phyloP scores from a whole-genome alignment of 2,888 invertebrate genomes.

The Salpingus planirostris region DNA sequence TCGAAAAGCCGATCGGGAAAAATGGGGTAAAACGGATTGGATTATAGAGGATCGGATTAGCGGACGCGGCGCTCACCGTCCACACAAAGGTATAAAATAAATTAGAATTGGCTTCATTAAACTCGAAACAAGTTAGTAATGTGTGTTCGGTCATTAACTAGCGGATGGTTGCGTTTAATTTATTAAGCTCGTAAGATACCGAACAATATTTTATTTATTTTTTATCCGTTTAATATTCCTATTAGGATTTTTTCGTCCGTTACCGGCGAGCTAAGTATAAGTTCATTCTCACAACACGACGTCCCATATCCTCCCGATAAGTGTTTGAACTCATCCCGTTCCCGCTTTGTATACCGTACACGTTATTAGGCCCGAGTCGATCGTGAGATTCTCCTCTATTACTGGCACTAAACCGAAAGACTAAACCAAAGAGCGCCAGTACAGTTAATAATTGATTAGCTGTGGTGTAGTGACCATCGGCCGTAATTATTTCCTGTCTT shows the following conservation, averaged over 20 bases:
- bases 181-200: constrained; percentile 5
- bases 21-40: no score
- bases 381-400: no score
- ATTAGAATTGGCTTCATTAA: constrained; percentile 1
- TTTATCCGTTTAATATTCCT: constrained; percentile 3
- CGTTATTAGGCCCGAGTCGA: no score
- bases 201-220: constrained; percentile 8
- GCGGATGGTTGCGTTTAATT: constrained; percentile 12
- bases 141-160: constrained; percentile 3
- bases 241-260: constrained; percentile 5
- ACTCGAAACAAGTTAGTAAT: background rate
- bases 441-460: constrained; percentile 17
- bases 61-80: no score
- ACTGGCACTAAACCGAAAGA: no score
- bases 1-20: no score
- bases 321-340: no score
- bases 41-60: no score
- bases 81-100: background rate
- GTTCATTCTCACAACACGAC: constrained; percentile 10
- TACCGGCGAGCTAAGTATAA: constrained; percentile 6
- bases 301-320: no score
- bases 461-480: constrained; percentile 10
- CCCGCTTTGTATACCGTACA: no score
- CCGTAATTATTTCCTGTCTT: constrained; percentile 14
- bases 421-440: constrained; percentile 8